phyloP scores from a whole-genome alignment of 1,140 invertebrate genomes.

The Diploscapter pachys region DNA sequence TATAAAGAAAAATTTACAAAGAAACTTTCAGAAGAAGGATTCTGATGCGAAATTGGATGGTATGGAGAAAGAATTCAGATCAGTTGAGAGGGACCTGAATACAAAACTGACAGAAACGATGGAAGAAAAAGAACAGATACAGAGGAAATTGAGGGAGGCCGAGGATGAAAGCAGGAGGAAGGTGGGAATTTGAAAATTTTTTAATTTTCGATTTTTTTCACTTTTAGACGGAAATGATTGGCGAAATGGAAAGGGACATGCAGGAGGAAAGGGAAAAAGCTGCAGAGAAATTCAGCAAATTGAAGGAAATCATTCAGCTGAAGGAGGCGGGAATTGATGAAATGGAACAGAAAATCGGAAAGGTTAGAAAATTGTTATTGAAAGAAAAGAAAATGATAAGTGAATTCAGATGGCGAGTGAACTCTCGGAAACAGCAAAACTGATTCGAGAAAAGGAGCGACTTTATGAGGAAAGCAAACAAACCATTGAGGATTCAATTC shows the following conservation, averaged over 20 bases:
- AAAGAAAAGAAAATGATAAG: no score
- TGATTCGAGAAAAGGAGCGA: constrained; percentile 22
- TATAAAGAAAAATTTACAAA: no score
- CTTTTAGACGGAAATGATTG: constrained; percentile 18
- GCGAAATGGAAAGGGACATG: constrained; percentile 26
- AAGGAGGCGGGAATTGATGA: not conserved
- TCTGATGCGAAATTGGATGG: no score
- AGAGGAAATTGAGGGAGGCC: constrained; percentile 13
- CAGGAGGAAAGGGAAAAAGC: constrained; percentile 22
- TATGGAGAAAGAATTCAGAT: constrained; percentile 4
- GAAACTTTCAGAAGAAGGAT: no score
- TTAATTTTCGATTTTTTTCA: not conserved
- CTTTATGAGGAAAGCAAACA: constrained; percentile 23
- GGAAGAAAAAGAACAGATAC: constrained; percentile 7
- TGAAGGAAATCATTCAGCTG: constrained; percentile 19
- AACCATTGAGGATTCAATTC: constrained; percentile 26
- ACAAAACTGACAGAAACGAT: constrained; percentile 25
- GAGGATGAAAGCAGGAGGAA: constrained; percentile 28
- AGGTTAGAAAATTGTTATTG: not conserved
- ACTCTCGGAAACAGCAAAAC: constrained; percentile 3
- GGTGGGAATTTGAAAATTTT: not conserved
- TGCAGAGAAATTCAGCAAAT: constrained; percentile 12
- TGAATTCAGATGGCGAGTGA: not conserved
- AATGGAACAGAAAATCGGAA: not conserved
- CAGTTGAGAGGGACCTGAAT: constrained; percentile 7